phyloP scores from a whole-genome alignment of 2,888 invertebrate species.

The Sinhomidia bicolor region DNA sequence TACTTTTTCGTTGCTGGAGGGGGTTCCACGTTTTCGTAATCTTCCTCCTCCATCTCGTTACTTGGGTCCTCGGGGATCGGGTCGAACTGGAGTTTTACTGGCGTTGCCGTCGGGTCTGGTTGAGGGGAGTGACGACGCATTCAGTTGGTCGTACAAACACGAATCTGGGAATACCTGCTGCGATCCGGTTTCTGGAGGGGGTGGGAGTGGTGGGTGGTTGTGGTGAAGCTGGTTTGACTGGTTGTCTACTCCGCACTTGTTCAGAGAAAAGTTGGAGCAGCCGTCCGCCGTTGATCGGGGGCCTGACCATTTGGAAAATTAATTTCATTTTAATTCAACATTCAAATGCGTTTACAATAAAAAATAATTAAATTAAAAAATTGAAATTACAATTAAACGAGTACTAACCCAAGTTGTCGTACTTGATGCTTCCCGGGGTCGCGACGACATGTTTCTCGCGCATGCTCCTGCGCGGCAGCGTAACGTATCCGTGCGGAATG shows the following conservation, averaged over 20 bases:
- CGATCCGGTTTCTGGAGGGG: neutral
- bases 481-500: conserved; percentile 56
- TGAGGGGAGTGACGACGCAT: neutral
- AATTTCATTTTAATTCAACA: too few species aligned
- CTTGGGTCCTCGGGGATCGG: conserved; percentile 35
- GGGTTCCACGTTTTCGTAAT: neutral
- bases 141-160: neutral
- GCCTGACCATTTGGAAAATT: too few species aligned
- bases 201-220: neutral
- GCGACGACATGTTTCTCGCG: too few species aligned
- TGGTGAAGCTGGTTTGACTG: too few species aligned
- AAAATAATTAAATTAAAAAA: too few species aligned
- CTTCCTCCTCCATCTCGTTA: neutral
- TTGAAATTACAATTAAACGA: neutral
- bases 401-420: conserved; percentile 64
- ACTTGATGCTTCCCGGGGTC: conserved; percentile 46
- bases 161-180: neutral
- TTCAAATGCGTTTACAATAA: too few species aligned
- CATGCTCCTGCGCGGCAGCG: conserved; percentile 42
- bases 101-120: neutral
- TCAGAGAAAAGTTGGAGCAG: conserved; percentile 1
- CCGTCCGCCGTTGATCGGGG: conserved; percentile 53
- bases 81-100: neutral
- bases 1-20: conserved; percentile 22
- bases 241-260: conserved; percentile 16